Conservation (phyloP, 2,888 invertebrate species). For the Neoaliturus tenellus region DNA sequence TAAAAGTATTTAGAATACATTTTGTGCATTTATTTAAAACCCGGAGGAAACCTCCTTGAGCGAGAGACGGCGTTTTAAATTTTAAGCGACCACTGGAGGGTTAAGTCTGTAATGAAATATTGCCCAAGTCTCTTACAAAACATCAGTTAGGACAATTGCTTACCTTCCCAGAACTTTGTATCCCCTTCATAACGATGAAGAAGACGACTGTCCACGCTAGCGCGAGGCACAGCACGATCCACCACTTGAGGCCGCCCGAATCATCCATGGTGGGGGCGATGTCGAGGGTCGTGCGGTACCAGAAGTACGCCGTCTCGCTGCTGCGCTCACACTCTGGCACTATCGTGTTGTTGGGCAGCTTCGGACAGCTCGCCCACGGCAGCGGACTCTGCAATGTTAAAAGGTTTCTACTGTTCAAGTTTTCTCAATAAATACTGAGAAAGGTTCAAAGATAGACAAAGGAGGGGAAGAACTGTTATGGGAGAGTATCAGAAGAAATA, state of each 20-base stretch:
- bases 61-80: too few relatives aligned
- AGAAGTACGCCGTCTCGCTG: conserved; percentile 93
- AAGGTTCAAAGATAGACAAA: too few relatives aligned
- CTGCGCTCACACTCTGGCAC: conserved; percentile 87
- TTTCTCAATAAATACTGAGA: too few relatives aligned
- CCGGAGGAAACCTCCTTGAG: too few relatives aligned
- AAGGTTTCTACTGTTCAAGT: too few relatives aligned
- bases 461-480: too few relatives aligned
- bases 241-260: conserved; percentile 92
- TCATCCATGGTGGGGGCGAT: conserved; percentile 91
- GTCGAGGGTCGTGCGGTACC: conserved; percentile 94
- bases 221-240: conserved; percentile 92
- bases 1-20: too few relatives aligned
- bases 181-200: conserved; percentile 97
- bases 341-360: conserved; percentile 78
- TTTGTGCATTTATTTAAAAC: too few relatives aligned
- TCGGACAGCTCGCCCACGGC: conserved; percentile 91
- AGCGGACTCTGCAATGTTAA: conserved; percentile 81
- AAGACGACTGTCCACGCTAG: conserved; percentile 95
- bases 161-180: conserved; percentile 97
- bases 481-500: too few relatives aligned
- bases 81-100: too few relatives aligned
- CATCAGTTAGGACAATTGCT: conserved; percentile 58
- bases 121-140: too few relatives aligned
- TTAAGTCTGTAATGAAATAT: too few relatives aligned